phyloP scores from a whole-genome alignment of 2,797 vertebrate genomes.

The Myotis vivesi region DNA sequence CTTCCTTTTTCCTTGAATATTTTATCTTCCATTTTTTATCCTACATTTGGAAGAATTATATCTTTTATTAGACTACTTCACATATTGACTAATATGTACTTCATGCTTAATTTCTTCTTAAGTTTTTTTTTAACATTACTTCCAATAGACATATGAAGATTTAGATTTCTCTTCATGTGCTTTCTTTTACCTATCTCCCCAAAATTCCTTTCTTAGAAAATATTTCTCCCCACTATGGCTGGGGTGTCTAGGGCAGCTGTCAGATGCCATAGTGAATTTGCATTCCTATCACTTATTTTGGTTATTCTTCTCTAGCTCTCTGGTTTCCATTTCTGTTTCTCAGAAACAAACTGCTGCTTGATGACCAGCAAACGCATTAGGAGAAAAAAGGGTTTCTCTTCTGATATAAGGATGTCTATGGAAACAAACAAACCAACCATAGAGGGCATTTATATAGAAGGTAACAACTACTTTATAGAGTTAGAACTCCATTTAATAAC shows the following conservation, averaged over 20 bases:
- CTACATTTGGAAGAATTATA: neutral
- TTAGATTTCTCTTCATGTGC: neutral
- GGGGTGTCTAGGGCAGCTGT: neutral
- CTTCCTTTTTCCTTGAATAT: neutral
- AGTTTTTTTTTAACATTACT: neutral
- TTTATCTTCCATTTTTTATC: neutral
- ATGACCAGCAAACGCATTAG: constrained; percentile 2
- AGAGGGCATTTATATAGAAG: neutral
- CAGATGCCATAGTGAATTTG: neutral
- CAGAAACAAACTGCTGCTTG: constrained; percentile 9
- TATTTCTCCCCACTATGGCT: neutral
- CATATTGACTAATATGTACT: neutral
- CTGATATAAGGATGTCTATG: neutral
- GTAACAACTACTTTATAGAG: neutral
- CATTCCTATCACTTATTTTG: neutral
- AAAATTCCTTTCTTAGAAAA: neutral
- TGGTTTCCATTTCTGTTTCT: constrained; percentile 41
- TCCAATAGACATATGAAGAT: neutral
- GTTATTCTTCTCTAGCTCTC: neutral
- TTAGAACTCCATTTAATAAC: neutral
- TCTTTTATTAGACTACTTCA: neutral
- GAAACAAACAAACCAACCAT: neutral
- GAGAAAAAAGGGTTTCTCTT: neutral
- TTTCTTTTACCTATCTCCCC: neutral
- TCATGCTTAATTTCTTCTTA: neutral